Evolutionary conservation across 2,797 vertebrate genomes (phyloP).

Genomic region (Helostoma temminkii): DNA sequence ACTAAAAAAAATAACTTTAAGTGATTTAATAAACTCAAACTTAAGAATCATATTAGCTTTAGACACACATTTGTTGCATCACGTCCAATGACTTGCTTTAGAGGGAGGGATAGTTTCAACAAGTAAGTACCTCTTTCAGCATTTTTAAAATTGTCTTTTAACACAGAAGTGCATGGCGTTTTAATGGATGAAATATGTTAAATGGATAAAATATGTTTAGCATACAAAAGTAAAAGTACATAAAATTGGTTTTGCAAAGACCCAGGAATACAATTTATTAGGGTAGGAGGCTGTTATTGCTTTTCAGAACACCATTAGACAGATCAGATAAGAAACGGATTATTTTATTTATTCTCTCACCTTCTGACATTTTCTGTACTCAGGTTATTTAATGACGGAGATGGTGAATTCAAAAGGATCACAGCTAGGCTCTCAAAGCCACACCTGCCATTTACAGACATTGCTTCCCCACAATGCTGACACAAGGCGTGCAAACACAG

Average conservation of each 20-base stretch:
- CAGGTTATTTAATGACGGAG: slow-evolving; percentile 29
- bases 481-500: slow-evolving; percentile 62
- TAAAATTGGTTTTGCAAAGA: neutral
- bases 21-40: no score
- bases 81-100: neutral
- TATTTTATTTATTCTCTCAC: slow-evolving; percentile 2
- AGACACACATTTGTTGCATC: no score
- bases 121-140: neutral
- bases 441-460: slow-evolving; percentile 70
- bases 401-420: slow-evolving; percentile 43
- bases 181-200: no score
- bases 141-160: neutral
- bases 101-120: neutral
- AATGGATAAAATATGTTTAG: neutral
- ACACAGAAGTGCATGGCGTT: neutral
- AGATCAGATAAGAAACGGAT: neutral
- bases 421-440: slow-evolving; percentile 49
- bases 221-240: neutral
- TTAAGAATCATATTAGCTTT: no score
- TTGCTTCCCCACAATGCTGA: slow-evolving; percentile 58
- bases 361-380: slow-evolving; percentile 22
- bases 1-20: no score
- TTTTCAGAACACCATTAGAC: neutral
- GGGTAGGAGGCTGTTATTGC: neutral
- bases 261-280: neutral